Percentiles rank a stretch among this genome's conserved stretches.
Evolutionary conservation across 2,888 invertebrate genomes (phyloP).

Genomic region (Malthinus flaveolus): DNA sequence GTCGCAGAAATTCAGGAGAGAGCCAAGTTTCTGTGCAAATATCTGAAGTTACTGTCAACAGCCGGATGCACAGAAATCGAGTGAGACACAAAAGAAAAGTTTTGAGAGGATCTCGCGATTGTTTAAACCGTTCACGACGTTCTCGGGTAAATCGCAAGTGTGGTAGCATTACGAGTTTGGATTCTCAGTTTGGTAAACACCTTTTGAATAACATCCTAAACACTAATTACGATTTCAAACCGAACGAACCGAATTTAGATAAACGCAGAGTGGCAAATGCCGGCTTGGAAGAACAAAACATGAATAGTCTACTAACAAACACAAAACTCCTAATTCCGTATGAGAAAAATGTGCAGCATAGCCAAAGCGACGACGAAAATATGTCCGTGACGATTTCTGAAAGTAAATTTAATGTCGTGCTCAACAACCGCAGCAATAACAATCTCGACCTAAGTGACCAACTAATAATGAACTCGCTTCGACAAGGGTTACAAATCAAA

Average conservation of each 20-base stretch:
- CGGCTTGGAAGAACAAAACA: constrained; percentile 55
- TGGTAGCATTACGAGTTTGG: constrained; percentile 76
- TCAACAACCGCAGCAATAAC: constrained; percentile 43
- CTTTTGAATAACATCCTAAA: constrained; percentile 66
- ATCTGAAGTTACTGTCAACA: constrained; percentile 76
- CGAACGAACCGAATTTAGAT: constrained; percentile 61
- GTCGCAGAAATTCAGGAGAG: constrained; percentile 83
- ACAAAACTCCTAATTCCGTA: constrained; percentile 49
- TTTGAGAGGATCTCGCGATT: constrained; percentile 41
- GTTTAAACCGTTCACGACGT: constrained; percentile 24
- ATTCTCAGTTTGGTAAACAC: constrained; percentile 76
- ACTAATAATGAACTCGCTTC: constrained; percentile 49
- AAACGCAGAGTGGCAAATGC: constrained; percentile 54
- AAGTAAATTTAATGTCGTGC: constrained; percentile 43
- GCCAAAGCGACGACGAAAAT: constrained; percentile 53
- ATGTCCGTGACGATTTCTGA: constrained; percentile 53
- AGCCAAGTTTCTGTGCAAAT: constrained; percentile 86
- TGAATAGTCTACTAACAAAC: constrained; percentile 48
- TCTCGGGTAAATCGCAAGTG: constrained; percentile 36
- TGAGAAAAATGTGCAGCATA: constrained; percentile 36
- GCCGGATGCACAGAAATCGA: constrained; percentile 33
- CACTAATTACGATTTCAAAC: constrained; percentile 57
- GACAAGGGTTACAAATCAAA: constrained; percentile 46
- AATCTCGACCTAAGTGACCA: constrained; percentile 52
- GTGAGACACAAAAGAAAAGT: constrained; percentile 39